Base-by-base conservation (phyloP, 2,888 invertebrate species). In the Baronia brevicornis region DNA sequence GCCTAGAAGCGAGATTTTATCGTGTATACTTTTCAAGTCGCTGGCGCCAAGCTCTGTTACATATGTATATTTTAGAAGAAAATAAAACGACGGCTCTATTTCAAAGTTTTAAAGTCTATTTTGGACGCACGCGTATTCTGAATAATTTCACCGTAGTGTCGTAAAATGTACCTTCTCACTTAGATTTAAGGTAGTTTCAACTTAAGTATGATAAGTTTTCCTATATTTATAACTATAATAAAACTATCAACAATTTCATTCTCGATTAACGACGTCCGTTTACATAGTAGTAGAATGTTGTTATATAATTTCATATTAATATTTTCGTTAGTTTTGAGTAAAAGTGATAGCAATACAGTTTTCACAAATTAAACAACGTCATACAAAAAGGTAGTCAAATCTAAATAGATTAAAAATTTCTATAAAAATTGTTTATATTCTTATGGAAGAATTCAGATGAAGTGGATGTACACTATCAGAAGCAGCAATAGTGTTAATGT, bases 261-360 rank as follows among this genome's bases (percentile, higher is more conserved):
- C 75, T 79, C 78, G 72, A 70, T 74, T 61, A 74, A 66, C 71
- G 73, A 74, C 77, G 71, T 75, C 78, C 75, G 74, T 70, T 78
- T 79, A 77, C 78, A 77, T 69, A 71, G 65, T 66, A 66, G 52
- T 62, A 72, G 77, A 75, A 78, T 79, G 78, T 71, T 72, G 75
- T 71, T 64, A 62, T 65, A 69, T 65, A 72, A 72, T 71, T 68
- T 68, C 69, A 63, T 65, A 63, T 61, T 66, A 65, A 62, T 60
- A 64, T 69, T 63, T 61, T n/a, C n/a, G n/a, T n/a, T n/a, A n/a
- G n/a, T n/a, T n/a, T n/a, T n/a, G n/a, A n/a, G n/a, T n/a, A n/a
- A n/a, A n/a, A n/a, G n/a, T n/a, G n/a, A n/a, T n/a, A n/a, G n/a
- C n/a, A n/a, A n/a, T n/a, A n/a, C n/a, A n/a, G n/a, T n/a, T n/a